These are phyloP conservation scores for Lithophane leautieri DNA, from an alignment of 2,888 invertebrate species.

Conservation along the genomic window DNA sequence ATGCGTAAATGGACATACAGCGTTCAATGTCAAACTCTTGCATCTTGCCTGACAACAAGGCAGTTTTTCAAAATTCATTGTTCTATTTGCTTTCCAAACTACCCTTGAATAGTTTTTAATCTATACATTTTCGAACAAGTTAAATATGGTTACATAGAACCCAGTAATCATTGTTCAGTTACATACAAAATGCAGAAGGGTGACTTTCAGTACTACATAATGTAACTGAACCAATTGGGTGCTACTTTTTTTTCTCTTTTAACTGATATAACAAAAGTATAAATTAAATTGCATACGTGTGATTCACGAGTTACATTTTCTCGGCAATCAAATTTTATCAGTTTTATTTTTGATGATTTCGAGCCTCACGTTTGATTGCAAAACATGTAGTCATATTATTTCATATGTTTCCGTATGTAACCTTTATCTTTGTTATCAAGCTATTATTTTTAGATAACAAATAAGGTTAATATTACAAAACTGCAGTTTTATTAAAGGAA, in stretches of 20 bases:
- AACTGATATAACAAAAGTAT: neutral
- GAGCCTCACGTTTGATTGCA: conserved; percentile 8
- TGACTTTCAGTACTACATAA: neutral
- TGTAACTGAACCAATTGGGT: neutral
- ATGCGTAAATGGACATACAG: conserved; percentile 76
- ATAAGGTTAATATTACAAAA: conserved; percentile 7
- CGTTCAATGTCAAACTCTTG: conserved; percentile 84
- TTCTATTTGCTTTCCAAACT: neutral
- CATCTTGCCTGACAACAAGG: conserved; percentile 73
- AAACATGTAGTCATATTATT: neutral
- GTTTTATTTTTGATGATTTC: conserved; percentile 12
- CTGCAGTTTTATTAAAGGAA: conserved; percentile 17
- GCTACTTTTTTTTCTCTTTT: neutral
- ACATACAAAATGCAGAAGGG: conserved; percentile 19
- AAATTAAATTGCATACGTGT: neutral
- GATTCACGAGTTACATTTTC: neutral
- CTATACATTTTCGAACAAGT: neutral
- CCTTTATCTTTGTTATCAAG: conserved; percentile 31
- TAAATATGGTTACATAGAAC: neutral
- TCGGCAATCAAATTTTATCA: conserved; percentile 20
- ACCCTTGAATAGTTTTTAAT: neutral
- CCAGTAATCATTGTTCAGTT: conserved; percentile 7
- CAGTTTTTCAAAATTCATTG: conserved; percentile 33
- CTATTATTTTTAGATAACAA: conserved; percentile 19
- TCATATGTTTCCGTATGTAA: conserved; percentile 2